Evolutionary conservation across 2,797 vertebrate species (phyloP).

Genomic region (Eulemur mongoz): DNA sequence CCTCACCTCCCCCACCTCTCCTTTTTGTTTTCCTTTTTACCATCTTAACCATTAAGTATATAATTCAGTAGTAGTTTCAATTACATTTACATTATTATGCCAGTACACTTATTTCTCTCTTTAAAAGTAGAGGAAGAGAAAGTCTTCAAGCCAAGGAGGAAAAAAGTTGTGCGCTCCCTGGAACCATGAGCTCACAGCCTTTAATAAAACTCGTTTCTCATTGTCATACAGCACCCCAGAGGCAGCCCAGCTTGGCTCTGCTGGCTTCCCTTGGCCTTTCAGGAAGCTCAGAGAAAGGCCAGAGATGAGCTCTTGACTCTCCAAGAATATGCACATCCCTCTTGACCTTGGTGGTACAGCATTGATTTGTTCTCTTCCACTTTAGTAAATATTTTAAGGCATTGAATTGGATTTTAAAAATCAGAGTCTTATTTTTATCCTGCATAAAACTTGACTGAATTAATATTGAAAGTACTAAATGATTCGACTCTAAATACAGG

Average conservation of each 20-base stretch:
- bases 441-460: conserved; percentile 52
- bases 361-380: conserved; percentile 70
- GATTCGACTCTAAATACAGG: conserved; percentile 21
- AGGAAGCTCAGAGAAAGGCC: not conserved
- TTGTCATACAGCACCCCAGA: not conserved
- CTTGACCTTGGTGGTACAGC: conserved; percentile 64
- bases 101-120: not conserved
- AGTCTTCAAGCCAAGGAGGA: not conserved
- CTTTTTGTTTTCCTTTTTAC: not conserved
- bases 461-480: conserved; percentile 59
- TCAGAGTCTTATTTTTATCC: conserved; percentile 70
- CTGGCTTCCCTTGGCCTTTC: not conserved
- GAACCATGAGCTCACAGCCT: not conserved
- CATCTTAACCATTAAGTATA: not conserved
- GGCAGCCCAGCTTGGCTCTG: not conserved
- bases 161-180: not conserved
- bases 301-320: not conserved
- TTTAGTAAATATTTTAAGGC: conserved; percentile 76
- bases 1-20: not conserved
- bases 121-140: not conserved
- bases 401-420: conserved; percentile 64
- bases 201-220: not conserved
- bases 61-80: not conserved
- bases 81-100: not conserved
- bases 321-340: not conserved